Conservation (phyloP, 2,113 vertebrate genomes). For the Condylura cristata region DNA sequence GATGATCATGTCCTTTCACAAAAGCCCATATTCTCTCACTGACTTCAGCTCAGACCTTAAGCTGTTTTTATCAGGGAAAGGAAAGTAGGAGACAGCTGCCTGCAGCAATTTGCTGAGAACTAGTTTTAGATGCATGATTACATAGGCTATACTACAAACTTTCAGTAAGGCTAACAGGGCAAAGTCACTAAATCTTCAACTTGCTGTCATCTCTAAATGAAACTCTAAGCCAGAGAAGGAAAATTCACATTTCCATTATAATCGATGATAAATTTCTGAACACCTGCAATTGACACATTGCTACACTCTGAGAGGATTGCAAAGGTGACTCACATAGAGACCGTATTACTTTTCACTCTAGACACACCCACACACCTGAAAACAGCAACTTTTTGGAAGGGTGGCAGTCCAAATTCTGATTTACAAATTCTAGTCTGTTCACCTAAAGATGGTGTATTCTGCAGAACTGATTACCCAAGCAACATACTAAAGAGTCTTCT, state of each 20-base stretch:
- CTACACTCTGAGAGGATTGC: not conserved
- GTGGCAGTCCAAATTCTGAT: not conserved
- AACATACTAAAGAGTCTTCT: not conserved
- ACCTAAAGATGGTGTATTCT: not conserved
- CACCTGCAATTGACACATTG: not conserved
- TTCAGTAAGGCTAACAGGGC: not conserved
- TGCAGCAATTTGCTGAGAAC: not conserved
- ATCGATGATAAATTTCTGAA: not conserved
- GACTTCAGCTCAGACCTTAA: slow-evolving; percentile 13
- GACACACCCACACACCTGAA: not conserved
- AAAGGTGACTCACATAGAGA: not conserved
- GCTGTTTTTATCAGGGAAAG: not conserved
- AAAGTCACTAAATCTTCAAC: not conserved
- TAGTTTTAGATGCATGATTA: not conserved
- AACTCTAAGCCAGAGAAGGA: not conserved
- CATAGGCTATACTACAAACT: not conserved
- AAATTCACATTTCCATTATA: not conserved
- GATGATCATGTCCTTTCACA: not conserved
- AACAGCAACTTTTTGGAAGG: not conserved
- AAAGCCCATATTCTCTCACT: not conserved
- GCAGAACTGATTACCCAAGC: not conserved
- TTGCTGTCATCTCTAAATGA: not conserved
- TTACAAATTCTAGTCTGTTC: not conserved
- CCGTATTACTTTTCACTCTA: not conserved
- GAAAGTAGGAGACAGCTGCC: not conserved